Evolutionary conservation across 92 coral and sea anemone species (phyloP).

Genomic region (Epizoanthus scotinus): DNA sequence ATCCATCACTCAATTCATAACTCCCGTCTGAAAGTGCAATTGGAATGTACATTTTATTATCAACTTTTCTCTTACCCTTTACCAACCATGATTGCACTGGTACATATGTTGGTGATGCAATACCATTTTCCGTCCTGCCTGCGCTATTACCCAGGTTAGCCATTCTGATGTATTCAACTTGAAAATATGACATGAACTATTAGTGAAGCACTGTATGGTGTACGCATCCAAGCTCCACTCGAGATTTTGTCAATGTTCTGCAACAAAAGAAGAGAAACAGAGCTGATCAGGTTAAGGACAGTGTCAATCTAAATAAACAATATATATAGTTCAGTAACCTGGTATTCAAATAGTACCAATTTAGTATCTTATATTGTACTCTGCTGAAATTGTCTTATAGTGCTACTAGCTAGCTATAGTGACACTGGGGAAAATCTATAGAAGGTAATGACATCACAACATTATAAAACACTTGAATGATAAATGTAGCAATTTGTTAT

Average conservation of each 20-base stretch:
- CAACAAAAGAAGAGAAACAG: background rate
- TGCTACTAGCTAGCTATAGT: too few species aligned
- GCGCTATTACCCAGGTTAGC: conserved; percentile 6
- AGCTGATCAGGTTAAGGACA: background rate
- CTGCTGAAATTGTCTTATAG: too few species aligned
- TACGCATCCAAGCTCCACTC: background rate
- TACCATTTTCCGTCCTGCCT: conserved; percentile 6
- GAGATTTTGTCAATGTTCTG: conserved; percentile 8
- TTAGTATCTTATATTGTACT: too few species aligned
- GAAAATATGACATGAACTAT: conserved; percentile 20
- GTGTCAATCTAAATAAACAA: too few species aligned
- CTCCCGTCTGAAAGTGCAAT: conserved; percentile 26
- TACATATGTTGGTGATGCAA: background rate
- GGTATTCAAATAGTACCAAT: too few species aligned
- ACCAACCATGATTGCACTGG: background rate
- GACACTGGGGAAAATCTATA: too few species aligned
- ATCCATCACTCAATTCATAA: conserved; percentile 8
- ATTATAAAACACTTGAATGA: too few species aligned
- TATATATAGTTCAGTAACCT: too few species aligned
- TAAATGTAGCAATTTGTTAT: too few species aligned
- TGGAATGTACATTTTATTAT: background rate
- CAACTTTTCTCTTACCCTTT: background rate
- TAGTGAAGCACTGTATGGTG: background rate
- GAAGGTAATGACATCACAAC: too few species aligned
- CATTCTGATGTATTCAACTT: conserved; percentile 33